Percentiles rank a stretch among this genome's conserved stretches.
phyloP scores from a whole-genome alignment of 2,888 invertebrate species.

The Xanthia icteritia region DNA sequence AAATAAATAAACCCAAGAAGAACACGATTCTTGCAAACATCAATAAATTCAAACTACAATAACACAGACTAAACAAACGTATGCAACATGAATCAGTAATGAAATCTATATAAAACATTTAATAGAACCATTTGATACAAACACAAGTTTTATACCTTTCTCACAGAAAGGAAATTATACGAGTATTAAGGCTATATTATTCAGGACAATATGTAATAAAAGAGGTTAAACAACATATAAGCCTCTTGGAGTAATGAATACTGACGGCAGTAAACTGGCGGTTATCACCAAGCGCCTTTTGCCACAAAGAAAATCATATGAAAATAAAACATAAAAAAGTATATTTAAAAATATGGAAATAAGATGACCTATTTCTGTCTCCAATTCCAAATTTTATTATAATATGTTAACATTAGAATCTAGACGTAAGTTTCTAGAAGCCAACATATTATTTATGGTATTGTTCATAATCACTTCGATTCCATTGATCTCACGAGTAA shows the following conservation, averaged over 20 bases:
- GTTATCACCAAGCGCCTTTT: slow-evolving; percentile 36
- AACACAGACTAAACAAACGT: slow-evolving; percentile 4
- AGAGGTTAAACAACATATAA: slow-evolving; percentile 55
- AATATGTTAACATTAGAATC: too few species aligned
- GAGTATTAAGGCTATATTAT: slow-evolving; percentile 42
- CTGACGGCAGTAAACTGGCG: slow-evolving; percentile 40
- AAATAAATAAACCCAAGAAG: neutral
- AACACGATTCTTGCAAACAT: slow-evolving; percentile 5
- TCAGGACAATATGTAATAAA: slow-evolving; percentile 51
- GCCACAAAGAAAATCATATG: slow-evolving; percentile 34
- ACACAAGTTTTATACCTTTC: slow-evolving; percentile 38
- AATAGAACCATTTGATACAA: slow-evolving; percentile 23
- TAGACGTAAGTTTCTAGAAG: too few species aligned
- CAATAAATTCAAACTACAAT: slow-evolving; percentile 15
- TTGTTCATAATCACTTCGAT: too few species aligned
- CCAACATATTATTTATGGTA: too few species aligned
- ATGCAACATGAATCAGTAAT: slow-evolving; percentile 28
- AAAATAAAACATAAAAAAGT: slow-evolving; percentile 13
- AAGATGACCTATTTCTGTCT: too few species aligned
- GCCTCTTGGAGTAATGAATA: slow-evolving; percentile 62
- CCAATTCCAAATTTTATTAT: too few species aligned
- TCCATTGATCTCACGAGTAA: too few species aligned
- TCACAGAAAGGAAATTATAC: slow-evolving; percentile 41
- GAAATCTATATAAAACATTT: slow-evolving; percentile 23
- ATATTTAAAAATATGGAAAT: too few species aligned